These are phyloP conservation scores for Xylocopa sonorina DNA, from an alignment of 1,140 invertebrate genomes.

Conservation along the genomic window DNA sequence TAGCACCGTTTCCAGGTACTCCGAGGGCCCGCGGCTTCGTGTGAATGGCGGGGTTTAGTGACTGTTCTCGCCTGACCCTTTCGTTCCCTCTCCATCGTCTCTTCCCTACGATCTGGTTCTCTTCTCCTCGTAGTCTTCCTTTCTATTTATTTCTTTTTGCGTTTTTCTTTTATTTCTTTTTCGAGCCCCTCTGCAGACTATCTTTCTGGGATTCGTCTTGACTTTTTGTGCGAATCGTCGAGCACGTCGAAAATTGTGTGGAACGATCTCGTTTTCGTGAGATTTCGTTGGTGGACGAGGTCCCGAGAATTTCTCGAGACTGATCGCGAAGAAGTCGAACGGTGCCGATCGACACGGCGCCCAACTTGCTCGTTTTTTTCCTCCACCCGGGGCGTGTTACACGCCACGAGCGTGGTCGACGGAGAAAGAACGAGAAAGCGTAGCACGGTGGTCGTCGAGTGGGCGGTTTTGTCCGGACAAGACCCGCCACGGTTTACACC, in stretches of 20 bases:
- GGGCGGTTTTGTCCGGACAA: conserved; percentile 48
- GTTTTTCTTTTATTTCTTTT: too few species aligned
- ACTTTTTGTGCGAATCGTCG: not conserved
- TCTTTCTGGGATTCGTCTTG: not conserved
- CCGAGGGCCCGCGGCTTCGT: conserved; percentile 58
- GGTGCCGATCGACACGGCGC: conserved; percentile 6
- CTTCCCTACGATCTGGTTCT: not conserved
- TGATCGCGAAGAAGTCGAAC: not conserved
- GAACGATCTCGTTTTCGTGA: not conserved
- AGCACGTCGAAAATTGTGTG: too few species aligned
- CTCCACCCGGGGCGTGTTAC: conserved; percentile 17
- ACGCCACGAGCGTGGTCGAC: conserved; percentile 24
- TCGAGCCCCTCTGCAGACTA: not conserved
- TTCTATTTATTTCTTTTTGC: not conserved
- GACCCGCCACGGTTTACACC: conserved; percentile 48
- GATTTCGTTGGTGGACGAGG: not conserved
- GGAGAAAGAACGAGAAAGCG: conserved; percentile 42
- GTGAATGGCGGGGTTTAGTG: conserved; percentile 75
- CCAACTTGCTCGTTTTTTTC: conserved; percentile 24
- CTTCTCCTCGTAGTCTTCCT: not conserved
- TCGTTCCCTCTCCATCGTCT: conserved; percentile 11
- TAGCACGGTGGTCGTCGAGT: conserved; percentile 57
- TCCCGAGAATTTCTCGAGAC: not conserved
- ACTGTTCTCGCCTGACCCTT: conserved; percentile 41
- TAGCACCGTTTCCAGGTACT: conserved; percentile 80